Base-by-base conservation (phyloP, 2,797 vertebrate species). In the Schizopygopsis pylzovi region DNA sequence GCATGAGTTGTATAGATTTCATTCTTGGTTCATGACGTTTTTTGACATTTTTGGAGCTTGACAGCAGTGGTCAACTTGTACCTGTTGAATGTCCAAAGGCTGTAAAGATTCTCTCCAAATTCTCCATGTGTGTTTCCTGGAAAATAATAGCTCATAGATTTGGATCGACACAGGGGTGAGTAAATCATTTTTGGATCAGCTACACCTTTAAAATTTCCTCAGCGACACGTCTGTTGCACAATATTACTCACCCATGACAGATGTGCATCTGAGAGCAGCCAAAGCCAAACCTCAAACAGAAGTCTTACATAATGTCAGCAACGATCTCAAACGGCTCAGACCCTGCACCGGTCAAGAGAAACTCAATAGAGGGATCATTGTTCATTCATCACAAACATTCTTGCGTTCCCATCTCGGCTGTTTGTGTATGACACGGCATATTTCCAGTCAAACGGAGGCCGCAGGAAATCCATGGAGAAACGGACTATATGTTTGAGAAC, bases 301-400 rank as follows among this genome's bases (percentile, higher is more conserved):
- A 68, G 45, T 68, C 43, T 67, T 81, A 37, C 33, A 41, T 39
- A 56, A 56, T n/a, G 20, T 18, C 39, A 47, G 65, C 47, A 71
- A 68, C 25, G 52, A 37, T 68, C 47, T 47, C 63, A 49, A 52
- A 49, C 2, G 2, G 37, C 68, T 45, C 41, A 59, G 39, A 45
- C 43, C 41, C 37, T 25, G 2, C 13, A 61, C 22, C 2, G 52
- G 54, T 28, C 39, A 61, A 45, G 37, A 54, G 75, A 45, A 28
- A 77, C 2, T 78, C 33, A 16, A 16, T 37, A 25, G 41, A 7
- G 33, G 3, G 41, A 25, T 72, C 76, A 49, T 41, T 47, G 25
- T 52, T 80, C 68, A 85, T 73, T 80, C 77, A 80, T 85, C 84
- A 80, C 41, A 13, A 18, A 43, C 41, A 79, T 72, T 79, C 28